A percentile compares a stretch with the other conserved stretches of the same genome.
These are phyloP conservation scores for Drosophila kanekoi DNA, from an alignment of 2,888 invertebrate species.

Conservation along the genomic window DNA sequence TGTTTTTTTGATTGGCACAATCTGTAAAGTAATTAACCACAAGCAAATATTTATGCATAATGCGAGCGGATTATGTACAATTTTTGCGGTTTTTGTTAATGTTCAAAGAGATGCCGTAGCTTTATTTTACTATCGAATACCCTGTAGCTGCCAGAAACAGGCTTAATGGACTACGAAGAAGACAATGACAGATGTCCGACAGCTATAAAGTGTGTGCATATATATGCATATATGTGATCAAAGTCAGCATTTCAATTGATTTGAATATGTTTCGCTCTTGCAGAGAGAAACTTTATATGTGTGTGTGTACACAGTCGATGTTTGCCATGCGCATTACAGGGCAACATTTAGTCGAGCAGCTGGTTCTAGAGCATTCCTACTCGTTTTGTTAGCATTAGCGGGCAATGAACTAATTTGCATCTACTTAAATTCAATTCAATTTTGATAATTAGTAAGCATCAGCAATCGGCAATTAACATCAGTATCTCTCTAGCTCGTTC, in stretches of 20 bases:
- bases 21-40: constrained; percentile 11
- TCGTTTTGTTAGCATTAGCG: constrained; percentile 22
- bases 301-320: not conserved
- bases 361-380: constrained; percentile 1
- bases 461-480: constrained; percentile 6
- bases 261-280: no score
- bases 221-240: no score
- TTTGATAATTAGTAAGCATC: constrained; percentile 11
- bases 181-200: no score
- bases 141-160: not conserved
- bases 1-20: not conserved
- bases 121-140: not conserved
- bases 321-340: not conserved
- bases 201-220: no score
- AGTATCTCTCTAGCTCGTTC: constrained; percentile 1
- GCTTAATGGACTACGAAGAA: not conserved
- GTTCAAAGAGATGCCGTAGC: constrained; percentile 3
- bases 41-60: constrained; percentile 41
- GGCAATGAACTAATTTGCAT: constrained; percentile 73
- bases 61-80: constrained; percentile 24
- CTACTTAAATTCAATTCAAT: constrained; percentile 37
- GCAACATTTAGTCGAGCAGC: not conserved
- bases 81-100: constrained; percentile 4
- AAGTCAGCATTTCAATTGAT: no score
- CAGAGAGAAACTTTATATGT: no score